Conservation (phyloP, 64 coral and sea anemone species). For the Montipora foliosa region DNA sequence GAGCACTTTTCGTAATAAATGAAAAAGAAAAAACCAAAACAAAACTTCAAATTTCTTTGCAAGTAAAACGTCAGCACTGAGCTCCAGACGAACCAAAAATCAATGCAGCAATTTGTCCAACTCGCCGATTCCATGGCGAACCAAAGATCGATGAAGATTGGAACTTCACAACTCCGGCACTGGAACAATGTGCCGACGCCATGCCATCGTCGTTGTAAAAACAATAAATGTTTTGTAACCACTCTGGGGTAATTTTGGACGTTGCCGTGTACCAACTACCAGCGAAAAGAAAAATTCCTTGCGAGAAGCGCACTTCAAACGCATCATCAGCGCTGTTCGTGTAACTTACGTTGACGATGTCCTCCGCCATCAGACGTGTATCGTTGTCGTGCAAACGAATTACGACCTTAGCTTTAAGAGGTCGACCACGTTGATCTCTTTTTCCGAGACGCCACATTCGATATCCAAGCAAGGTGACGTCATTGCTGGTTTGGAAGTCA, state of each 20-base stretch:
- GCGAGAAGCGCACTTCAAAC: background rate
- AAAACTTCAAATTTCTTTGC: too few relatives aligned
- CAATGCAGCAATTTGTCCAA: background rate
- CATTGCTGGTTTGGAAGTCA: background rate
- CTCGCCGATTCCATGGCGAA: background rate
- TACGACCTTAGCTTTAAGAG: background rate
- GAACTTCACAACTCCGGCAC: background rate
- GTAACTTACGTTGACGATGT: background rate
- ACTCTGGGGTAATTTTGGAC: background rate
- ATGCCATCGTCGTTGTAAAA: background rate
- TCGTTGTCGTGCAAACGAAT: background rate
- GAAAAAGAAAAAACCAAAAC: too few relatives aligned
- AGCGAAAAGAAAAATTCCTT: background rate
- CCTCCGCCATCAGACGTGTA: background rate
- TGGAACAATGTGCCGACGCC: background rate
- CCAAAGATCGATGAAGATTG: background rate
- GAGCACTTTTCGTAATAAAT: too few relatives aligned
- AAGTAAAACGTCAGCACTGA: too few relatives aligned
- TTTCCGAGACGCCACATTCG: background rate
- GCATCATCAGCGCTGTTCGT: background rate
- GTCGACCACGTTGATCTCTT: background rate
- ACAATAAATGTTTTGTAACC: background rate
- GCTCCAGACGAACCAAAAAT: background rate
- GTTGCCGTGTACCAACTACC: background rate
- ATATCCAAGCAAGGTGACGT: background rate